Percentiles rank a stretch among this genome's conserved stretches.
phyloP scores from a whole-genome alignment of 1,140 invertebrate genomes.

The Drosophila equinoxialis region DNA sequence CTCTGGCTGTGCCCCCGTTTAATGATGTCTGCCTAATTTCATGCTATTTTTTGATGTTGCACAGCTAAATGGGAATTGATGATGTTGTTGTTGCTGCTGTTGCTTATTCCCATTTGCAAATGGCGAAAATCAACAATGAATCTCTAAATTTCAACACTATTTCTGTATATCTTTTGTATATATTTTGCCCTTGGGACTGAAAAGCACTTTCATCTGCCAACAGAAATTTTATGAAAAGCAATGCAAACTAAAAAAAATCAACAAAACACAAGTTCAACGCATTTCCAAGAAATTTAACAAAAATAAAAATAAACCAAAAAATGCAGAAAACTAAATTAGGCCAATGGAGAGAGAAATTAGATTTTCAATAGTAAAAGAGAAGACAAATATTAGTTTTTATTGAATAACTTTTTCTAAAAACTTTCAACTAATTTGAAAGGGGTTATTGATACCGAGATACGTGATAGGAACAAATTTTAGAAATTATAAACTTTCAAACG shows the following conservation, averaged over 20 bases:
- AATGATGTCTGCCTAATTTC: constrained; percentile 68
- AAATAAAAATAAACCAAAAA: background rate
- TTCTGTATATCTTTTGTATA: background rate
- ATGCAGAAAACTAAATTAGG: background rate
- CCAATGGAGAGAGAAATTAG: background rate
- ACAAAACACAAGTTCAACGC: constrained; percentile 3
- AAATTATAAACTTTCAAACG: too few relatives aligned
- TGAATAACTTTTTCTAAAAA: background rate
- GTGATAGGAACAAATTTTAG: too few relatives aligned
- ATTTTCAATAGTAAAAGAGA: background rate
- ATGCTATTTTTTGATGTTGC: constrained; percentile 50
- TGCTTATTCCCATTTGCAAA: constrained; percentile 7
- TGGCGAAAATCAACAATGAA: background rate
- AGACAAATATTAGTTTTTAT: background rate
- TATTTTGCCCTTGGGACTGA: background rate
- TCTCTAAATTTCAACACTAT: constrained; percentile 7
- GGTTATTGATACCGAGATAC: too few relatives aligned
- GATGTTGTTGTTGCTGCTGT: constrained; percentile 12
- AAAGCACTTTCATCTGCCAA: background rate
- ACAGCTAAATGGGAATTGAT: constrained; percentile 15
- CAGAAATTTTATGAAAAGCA: background rate
- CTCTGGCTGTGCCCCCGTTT: constrained; percentile 30
- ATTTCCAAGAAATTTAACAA: background rate
- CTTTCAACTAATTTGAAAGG: too few relatives aligned
- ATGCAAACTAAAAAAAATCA: constrained; percentile 9